Percentiles rank a stretch among this genome's conserved stretches.
Conservation (phyloP, 23 tunicate genomes). For the Phallusia fumigata region DNA sequence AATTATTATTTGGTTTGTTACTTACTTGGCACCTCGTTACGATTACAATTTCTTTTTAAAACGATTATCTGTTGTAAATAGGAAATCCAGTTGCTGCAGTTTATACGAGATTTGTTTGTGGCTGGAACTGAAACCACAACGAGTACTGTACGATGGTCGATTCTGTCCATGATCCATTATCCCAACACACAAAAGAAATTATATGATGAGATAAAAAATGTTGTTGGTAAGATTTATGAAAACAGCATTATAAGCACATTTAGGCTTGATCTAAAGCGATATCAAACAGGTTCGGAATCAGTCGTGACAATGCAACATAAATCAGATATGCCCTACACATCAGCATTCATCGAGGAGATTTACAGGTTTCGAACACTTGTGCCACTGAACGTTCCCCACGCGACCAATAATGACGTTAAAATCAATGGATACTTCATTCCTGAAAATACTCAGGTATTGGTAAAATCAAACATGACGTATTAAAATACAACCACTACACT, state of each 20-base stretch:
- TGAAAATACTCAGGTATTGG: background rate
- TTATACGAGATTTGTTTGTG: slow-evolving; percentile 26
- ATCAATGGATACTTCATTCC: slow-evolving; percentile 10
- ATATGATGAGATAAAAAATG: slow-evolving; percentile 6
- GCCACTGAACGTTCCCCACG: slow-evolving; percentile 22
- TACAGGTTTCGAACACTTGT: slow-evolving; percentile 13
- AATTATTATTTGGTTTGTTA: no score
- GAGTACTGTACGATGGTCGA: slow-evolving; percentile 20
- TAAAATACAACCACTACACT: background rate
- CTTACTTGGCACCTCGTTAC: background rate
- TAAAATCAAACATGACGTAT: background rate
- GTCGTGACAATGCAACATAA: background rate
- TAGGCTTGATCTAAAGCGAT: background rate
- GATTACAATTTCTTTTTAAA: background rate
- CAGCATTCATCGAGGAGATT: slow-evolving; percentile 27
- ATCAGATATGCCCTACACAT: slow-evolving; percentile 21
- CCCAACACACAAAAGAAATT: slow-evolving; percentile 30
- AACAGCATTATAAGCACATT: no score
- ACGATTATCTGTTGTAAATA: background rate
- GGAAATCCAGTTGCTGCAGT: slow-evolving; percentile 30
- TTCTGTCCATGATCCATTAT: slow-evolving; percentile 18
- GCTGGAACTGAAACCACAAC: slow-evolving; percentile 35
- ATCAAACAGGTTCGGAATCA: background rate
- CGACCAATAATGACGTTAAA: background rate
- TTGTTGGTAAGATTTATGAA: slow-evolving; percentile 19